Percentiles rank a stretch among this genome's conserved stretches.
Evolutionary conservation across 1,140 invertebrate species (phyloP).

Genomic region (Procambarus clarkii): DNA sequence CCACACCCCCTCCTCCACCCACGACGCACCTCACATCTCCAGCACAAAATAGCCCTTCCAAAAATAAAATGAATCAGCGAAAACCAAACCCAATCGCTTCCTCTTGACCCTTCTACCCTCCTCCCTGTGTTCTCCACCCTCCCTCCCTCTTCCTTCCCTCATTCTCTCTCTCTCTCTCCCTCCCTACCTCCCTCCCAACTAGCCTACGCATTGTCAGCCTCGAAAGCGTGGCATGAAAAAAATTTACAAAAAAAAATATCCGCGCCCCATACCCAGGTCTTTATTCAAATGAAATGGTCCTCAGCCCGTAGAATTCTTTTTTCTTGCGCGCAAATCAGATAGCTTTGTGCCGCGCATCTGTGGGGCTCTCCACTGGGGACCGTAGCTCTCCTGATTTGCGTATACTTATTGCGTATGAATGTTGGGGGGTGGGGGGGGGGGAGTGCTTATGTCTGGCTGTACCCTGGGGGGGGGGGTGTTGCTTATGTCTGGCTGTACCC

Average conservation of each 20-base stretch:
- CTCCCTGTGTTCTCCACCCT: neutral
- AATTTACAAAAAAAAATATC: neutral
- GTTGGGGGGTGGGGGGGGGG: neutral
- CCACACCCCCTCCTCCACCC: neutral
- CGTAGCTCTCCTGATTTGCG: neutral
- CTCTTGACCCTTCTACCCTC: constrained; percentile 11
- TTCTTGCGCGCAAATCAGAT: constrained; percentile 46
- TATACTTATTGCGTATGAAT: neutral
- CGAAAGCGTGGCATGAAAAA: constrained; percentile 16
- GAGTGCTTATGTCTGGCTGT: neutral
- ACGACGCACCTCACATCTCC: neutral
- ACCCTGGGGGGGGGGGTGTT: neutral
- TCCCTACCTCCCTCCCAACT: neutral
- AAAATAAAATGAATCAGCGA: too few species aligned
- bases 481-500: too few species aligned
- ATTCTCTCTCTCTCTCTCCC: neutral
- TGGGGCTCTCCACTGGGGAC: neutral
- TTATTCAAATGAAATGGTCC: constrained; percentile 59
- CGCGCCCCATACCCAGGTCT: constrained; percentile 34
- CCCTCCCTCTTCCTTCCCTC: neutral
- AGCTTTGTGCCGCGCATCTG: constrained; percentile 55
- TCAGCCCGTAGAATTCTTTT: constrained; percentile 1
- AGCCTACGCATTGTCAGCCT: constrained; percentile 29
- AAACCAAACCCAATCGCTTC: too few species aligned
- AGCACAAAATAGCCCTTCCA: too few species aligned